These are phyloP conservation scores for Campylorhamphus procurvoides DNA, from an alignment of 2,113 vertebrate genomes.

Conservation along the genomic window DNA sequence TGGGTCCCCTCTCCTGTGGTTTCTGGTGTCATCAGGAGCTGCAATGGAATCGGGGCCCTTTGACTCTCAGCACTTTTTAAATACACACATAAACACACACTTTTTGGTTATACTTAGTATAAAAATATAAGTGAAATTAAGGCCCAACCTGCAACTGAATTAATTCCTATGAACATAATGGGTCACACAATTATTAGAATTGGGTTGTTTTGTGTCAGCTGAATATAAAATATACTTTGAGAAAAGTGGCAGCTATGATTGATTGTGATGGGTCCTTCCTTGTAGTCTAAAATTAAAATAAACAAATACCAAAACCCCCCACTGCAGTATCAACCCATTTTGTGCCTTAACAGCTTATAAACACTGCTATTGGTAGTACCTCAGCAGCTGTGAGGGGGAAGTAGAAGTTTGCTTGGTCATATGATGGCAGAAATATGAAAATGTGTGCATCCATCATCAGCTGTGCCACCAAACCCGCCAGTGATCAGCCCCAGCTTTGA, in stretches of 20 bases:
- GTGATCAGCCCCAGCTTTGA: neutral
- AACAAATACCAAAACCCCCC: neutral
- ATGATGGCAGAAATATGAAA: neutral
- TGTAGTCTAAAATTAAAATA: neutral
- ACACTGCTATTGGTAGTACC: neutral
- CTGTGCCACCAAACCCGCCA: neutral
- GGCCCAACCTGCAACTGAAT: neutral
- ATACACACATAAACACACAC: neutral
- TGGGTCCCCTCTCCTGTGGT: neutral
- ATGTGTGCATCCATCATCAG: rapidly evolving
- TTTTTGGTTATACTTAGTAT: neutral
- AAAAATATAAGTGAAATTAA: neutral
- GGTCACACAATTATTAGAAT: neutral
- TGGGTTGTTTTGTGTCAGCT: neutral
- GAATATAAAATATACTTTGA: neutral
- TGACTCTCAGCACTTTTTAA: neutral
- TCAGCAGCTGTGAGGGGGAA: neutral
- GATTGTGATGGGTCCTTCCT: neutral
- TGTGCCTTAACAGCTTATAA: neutral
- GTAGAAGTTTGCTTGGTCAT: neutral
- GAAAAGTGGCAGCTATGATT: neutral
- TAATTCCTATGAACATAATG: neutral
- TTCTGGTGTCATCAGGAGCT: neutral
- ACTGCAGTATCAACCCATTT: neutral
- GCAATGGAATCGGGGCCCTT: neutral